Evolutionary conservation across 1,140 invertebrate genomes (phyloP).

Genomic region (Drosophila busckii): DNA sequence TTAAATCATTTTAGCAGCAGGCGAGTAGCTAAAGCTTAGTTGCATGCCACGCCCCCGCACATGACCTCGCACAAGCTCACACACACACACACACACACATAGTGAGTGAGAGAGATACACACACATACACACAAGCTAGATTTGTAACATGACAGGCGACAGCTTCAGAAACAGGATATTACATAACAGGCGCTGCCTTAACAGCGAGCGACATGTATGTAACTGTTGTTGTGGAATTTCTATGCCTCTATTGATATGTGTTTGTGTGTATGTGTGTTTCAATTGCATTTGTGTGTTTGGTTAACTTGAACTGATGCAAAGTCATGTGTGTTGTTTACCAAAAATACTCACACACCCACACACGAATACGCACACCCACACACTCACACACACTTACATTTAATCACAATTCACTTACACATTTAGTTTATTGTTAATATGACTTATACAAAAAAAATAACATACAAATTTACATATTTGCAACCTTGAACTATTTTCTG

Average conservation of each 20-base stretch:
- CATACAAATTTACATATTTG: no score
- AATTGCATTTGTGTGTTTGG: constrained; percentile 19
- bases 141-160: constrained; percentile 68
- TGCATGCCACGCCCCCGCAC: constrained; percentile 59
- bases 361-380: constrained; percentile 7
- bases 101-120: not conserved
- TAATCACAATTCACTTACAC: constrained; percentile 23
- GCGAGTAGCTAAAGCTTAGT: constrained; percentile 26
- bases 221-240: constrained; percentile 41
- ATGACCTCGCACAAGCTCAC: constrained; percentile 4
- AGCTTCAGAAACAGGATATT: constrained; percentile 72
- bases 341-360: constrained; percentile 5
- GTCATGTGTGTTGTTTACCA: constrained; percentile 20
- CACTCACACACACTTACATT: constrained; percentile 13
- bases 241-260: constrained; percentile 9
- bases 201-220: constrained; percentile 37
- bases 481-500: constrained; percentile 25
- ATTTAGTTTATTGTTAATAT: no score
- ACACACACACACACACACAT: constrained; percentile 1
- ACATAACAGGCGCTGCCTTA: constrained; percentile 70
- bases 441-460: no score
- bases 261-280: constrained; percentile 15
- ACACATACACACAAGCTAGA: constrained; percentile 8
- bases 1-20: constrained; percentile 69
- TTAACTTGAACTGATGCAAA: no score